These are phyloP conservation scores for Rambutsinella grinnellia DNA, from an alignment of 2,888 invertebrate species.

Conservation along the genomic window DNA sequence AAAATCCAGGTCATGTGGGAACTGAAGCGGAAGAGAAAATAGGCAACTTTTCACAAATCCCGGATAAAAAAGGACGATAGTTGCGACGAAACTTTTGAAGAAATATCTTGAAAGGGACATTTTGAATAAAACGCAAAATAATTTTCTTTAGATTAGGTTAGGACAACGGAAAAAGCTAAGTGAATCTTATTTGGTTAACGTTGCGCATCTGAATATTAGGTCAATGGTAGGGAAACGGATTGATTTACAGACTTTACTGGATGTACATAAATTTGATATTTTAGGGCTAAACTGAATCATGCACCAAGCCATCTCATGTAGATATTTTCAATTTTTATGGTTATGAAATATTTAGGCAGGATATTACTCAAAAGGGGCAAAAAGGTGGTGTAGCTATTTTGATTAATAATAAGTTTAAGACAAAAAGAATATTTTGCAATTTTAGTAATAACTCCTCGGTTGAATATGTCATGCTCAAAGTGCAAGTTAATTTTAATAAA, in stretches of 20 bases:
- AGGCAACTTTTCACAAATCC: too few relatives aligned
- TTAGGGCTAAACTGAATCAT: slow-evolving; percentile 1
- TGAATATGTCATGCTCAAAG: background rate
- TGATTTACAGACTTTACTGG: background rate
- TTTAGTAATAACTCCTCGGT: background rate
- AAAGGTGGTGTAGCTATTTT: slow-evolving; percentile 1
- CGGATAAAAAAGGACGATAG: too few relatives aligned
- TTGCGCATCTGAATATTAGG: too few relatives aligned
- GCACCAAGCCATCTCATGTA: background rate
- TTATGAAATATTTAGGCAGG: background rate
- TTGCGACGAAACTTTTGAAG: too few relatives aligned
- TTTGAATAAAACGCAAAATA: too few relatives aligned
- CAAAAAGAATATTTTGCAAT: background rate
- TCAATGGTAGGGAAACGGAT: too few relatives aligned
- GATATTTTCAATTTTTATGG: background rate
- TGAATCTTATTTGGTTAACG: too few relatives aligned
- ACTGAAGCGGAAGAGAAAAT: too few relatives aligned
- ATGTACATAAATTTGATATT: slow-evolving; percentile 11
- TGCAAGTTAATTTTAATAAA: background rate
- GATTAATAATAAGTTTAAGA: slow-evolving; percentile 1
- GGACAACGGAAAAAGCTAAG: too few relatives aligned
- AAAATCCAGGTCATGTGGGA: too few relatives aligned
- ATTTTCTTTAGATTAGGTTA: too few relatives aligned
- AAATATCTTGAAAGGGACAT: too few relatives aligned
- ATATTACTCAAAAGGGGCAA: background rate